Conservation (phyloP, 1,140 invertebrate species). For the Nilaparvata lugens region DNA sequence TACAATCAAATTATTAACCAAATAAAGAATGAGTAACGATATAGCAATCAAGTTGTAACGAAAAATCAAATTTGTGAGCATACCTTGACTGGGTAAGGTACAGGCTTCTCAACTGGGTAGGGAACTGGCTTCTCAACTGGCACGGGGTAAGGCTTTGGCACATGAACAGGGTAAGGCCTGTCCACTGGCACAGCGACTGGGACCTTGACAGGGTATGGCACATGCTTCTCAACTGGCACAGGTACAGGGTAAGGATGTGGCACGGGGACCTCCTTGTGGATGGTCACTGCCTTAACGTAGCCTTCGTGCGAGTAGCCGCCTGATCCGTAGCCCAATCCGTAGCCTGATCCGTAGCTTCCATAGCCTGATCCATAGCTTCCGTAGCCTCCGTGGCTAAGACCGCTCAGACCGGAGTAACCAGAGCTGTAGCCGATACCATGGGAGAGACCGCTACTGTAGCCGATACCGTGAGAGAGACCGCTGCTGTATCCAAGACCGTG, state of each 20-base stretch:
- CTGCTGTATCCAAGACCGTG: background rate
- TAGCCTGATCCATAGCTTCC: background rate
- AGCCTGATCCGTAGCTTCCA: background rate
- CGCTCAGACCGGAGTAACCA: background rate
- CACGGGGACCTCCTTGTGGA: constrained; percentile 42
- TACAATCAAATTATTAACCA: too few relatives aligned
- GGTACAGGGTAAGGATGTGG: constrained; percentile 47
- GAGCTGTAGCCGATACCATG: too few relatives aligned
- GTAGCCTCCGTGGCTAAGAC: background rate
- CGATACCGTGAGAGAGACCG: background rate
- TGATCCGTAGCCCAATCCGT: background rate
- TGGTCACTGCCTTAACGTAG: constrained; percentile 37
- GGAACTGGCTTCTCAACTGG: constrained; percentile 47
- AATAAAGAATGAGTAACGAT: too few relatives aligned
- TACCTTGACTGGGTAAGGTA: constrained; percentile 33
- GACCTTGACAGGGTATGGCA: constrained; percentile 44
- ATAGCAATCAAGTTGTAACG: too few relatives aligned
- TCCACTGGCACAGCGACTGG: constrained; percentile 49
- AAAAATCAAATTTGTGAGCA: background rate
- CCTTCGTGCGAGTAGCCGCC: constrained; percentile 30
- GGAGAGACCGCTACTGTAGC: background rate
- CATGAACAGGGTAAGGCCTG: constrained; percentile 47
- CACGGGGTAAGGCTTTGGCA: constrained; percentile 42
- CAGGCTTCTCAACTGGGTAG: constrained; percentile 45
- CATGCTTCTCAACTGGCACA: constrained; percentile 37